phyloP scores from a whole-genome alignment of 2,797 vertebrate species.

The Sandelia bainsii region DNA sequence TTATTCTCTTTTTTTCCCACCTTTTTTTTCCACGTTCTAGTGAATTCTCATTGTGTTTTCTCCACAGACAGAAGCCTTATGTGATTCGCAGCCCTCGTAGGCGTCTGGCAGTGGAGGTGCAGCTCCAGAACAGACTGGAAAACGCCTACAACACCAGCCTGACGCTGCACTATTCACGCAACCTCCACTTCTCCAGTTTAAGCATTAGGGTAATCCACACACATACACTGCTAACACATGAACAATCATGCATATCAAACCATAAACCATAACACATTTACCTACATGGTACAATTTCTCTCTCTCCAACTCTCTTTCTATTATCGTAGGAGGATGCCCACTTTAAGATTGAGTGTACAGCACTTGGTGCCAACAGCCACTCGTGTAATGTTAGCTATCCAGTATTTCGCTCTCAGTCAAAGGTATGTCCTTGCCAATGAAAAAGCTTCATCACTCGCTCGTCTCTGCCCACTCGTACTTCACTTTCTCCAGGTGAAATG shows the following conservation, averaged over 20 bases:
- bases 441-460: conserved; percentile 18
- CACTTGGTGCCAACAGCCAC: conserved; percentile 82
- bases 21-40: background rate
- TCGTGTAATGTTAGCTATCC: conserved; percentile 91
- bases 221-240: background rate
- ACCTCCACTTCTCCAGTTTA: conserved; percentile 93
- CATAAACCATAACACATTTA: background rate
- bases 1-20: background rate
- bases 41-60: conserved; percentile 33
- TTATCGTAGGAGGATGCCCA: conserved; percentile 84
- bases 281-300: background rate
- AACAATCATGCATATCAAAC: background rate
- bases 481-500: conserved; percentile 37
- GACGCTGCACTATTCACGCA: conserved; percentile 89
- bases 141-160: conserved; percentile 95
- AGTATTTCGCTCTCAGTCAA: conserved; percentile 89
- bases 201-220: conserved; percentile 80
- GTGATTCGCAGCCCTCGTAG: conserved; percentile 88
- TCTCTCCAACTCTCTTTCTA: conserved; percentile 6
- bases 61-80: conserved; percentile 88
- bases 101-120: conserved; percentile 86
- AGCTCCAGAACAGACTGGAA: conserved; percentile 90
- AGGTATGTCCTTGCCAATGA: conserved; percentile 75
- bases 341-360: conserved; percentile 89
- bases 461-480: conserved; percentile 43